phyloP scores from a whole-genome alignment of 1,140 invertebrate species.

The Macrotrachela quadricornifera region DNA sequence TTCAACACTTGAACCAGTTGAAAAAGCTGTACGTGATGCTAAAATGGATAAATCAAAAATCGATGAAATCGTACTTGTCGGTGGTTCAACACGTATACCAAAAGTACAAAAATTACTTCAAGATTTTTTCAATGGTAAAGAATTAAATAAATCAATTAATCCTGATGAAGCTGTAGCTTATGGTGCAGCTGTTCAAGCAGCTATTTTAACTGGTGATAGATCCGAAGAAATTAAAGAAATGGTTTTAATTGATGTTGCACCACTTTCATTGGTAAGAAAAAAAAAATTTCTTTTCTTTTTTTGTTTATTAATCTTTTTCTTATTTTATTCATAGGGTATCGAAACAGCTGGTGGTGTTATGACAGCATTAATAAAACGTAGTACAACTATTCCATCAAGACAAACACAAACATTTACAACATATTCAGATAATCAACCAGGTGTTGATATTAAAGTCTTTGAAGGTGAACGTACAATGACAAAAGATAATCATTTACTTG shows the following conservation, averaged over 20 bases:
- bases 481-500: slow-evolving; percentile 65
- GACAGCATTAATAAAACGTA: slow-evolving; percentile 17
- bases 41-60: slow-evolving; percentile 24
- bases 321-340: slow-evolving; percentile 50
- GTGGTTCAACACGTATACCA: slow-evolving; percentile 41
- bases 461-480: slow-evolving; percentile 70
- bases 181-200: slow-evolving; percentile 36
- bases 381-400: slow-evolving; percentile 7
- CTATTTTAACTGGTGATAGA: slow-evolving; percentile 41
- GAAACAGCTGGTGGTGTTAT: slow-evolving; percentile 45
- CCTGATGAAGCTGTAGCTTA: slow-evolving; percentile 45
- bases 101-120: slow-evolving; percentile 36
- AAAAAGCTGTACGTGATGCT: slow-evolving; percentile 23
- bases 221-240: slow-evolving; percentile 22
- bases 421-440: slow-evolving; percentile 9
- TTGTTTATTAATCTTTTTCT: too few species aligned
- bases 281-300: too few species aligned
- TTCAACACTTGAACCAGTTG: slow-evolving; percentile 24
- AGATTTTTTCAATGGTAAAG: slow-evolving; percentile 27
- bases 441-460: slow-evolving; percentile 53
- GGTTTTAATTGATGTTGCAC: slow-evolving; percentile 25
- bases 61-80: slow-evolving; percentile 38
- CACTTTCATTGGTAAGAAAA: slow-evolving; percentile 22
- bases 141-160: slow-evolving; percentile 25
- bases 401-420: slow-evolving; percentile 7